phyloP scores from a whole-genome alignment of 2,113 vertebrate species.

The Crotalus horridus region DNA sequence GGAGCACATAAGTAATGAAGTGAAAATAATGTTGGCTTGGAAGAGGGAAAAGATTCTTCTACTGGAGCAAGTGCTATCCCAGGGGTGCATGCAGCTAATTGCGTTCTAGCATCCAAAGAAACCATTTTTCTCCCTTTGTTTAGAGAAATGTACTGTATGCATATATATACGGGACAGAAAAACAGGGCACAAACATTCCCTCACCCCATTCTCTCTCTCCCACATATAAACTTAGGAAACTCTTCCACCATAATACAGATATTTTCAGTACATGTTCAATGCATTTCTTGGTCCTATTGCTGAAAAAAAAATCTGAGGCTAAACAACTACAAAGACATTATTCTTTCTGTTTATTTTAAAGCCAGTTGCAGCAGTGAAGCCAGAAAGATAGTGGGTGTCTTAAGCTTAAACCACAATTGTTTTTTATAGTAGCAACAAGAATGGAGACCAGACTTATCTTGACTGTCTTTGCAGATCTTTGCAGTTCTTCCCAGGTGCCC shows the following conservation, averaged over 20 bases:
- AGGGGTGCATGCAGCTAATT: slow-evolving; percentile 47
- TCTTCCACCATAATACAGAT: neutral
- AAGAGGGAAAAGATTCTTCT: slow-evolving; percentile 40
- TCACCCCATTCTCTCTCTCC: neutral
- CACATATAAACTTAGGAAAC: neutral
- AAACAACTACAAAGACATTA: neutral
- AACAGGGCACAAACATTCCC: neutral
- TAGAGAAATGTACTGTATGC: neutral
- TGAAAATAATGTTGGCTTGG: slow-evolving; percentile 36
- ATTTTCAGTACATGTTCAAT: neutral
- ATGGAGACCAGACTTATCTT: neutral
- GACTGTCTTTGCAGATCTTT: neutral
- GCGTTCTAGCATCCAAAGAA: slow-evolving; percentile 46
- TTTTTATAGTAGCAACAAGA: neutral
- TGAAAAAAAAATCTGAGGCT: neutral
- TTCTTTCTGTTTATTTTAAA: neutral
- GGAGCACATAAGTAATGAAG: slow-evolving; percentile 36
- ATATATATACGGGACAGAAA: neutral
- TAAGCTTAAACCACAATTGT: neutral
- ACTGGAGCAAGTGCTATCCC: slow-evolving; percentile 45
- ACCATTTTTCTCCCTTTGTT: slow-evolving; percentile 46
- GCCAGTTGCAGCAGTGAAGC: neutral
- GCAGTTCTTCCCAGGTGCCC: neutral
- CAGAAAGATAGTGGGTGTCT: neutral
- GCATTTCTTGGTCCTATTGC: neutral